Evolutionary conservation across 2,888 invertebrate genomes (phyloP).

Genomic region (Invenusta paracnida): DNA sequence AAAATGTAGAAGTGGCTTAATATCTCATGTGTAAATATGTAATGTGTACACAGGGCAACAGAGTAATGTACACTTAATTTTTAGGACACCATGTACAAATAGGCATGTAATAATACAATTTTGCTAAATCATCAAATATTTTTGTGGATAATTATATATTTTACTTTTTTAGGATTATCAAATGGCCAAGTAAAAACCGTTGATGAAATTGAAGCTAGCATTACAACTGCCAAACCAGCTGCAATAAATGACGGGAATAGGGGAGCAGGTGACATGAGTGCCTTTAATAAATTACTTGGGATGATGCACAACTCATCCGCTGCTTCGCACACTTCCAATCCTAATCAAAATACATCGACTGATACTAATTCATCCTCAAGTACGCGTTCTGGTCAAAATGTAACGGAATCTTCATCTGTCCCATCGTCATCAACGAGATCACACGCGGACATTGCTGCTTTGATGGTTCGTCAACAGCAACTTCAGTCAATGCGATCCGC

Average conservation of each 20-base stretch:
- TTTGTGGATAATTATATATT: no score
- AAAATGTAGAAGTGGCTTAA: no score
- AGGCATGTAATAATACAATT: no score
- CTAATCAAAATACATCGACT: neutral
- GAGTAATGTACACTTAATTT: no score
- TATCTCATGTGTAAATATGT: no score
- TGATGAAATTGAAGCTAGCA: conserved; percentile 13
- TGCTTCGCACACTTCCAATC: neutral
- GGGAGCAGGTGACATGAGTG: conserved; percentile 30
- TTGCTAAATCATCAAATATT: no score
- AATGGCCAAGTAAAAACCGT: conserved; percentile 31
- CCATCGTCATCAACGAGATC: neutral
- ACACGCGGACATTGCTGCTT: neutral
- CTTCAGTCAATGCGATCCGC: neutral
- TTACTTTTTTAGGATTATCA: neutral
- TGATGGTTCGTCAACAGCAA: neutral
- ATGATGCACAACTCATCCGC: neutral
- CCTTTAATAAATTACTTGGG: conserved; percentile 22
- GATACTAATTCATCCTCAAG: neutral
- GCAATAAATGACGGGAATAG: neutral
- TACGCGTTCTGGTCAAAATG: neutral
- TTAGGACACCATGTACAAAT: no score
- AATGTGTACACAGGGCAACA: no score
- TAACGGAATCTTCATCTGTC: neutral
- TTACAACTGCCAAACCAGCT: neutral